Conservation (phyloP, 2,888 invertebrate genomes). For the Linnaemya tessellans region DNA sequence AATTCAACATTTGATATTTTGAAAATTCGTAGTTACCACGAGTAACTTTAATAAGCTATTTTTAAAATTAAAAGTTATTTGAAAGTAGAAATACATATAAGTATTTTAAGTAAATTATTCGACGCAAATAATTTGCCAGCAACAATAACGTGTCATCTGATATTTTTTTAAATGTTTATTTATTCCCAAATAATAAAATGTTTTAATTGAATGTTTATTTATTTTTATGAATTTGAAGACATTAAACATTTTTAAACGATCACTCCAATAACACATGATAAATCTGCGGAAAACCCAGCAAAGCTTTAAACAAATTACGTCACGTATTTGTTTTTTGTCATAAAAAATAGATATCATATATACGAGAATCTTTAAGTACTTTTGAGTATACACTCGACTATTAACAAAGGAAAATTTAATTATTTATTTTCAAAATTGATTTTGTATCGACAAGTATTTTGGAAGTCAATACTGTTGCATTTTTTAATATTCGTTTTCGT, state of each 20-base stretch:
- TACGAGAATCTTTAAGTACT: conserved; percentile 8
- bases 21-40: no score
- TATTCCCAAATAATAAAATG: no score
- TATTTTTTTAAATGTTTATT: no score
- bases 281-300: not conserved
- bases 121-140: no score
- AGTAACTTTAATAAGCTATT: no score
- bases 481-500: conserved; percentile 8
- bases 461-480: conserved; percentile 2
- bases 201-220: no score
- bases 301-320: conserved; percentile 8
- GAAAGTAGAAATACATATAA: no score
- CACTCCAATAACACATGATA: not conserved
- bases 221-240: not conserved
- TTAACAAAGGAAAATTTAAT: not conserved
- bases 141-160: no score
- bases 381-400: conserved; percentile 16
- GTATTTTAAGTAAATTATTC: no score
- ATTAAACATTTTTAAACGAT: not conserved
- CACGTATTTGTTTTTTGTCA: conserved; percentile 18
- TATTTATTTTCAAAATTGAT: not conserved
- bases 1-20: not conserved
- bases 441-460: conserved; percentile 10
- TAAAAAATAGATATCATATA: not conserved
- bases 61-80: no score